Evolutionary conservation across 2,113 vertebrate genomes (phyloP), one percentile per base, ranked within the genome.

Genomic region (Ailuropoda melanoleuca): DNA sequence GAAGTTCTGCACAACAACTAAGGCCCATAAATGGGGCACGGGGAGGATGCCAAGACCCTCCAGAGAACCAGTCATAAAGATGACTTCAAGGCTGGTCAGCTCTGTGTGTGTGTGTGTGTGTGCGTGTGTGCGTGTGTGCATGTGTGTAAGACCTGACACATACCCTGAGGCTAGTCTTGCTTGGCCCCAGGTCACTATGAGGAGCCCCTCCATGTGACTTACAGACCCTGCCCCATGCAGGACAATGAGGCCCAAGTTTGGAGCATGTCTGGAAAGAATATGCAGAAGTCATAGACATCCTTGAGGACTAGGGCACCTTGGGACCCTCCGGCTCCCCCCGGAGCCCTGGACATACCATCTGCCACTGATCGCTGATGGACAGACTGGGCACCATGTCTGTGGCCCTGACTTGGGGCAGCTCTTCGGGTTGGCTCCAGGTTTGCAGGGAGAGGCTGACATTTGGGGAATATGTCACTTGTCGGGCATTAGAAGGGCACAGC

Each of bases 301-400:
- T 37, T 37, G 48, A 66, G 26, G 53, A 46, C 11, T 17, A 15
- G 11, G 31, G 26, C 1, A 4, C 1, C 0, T 24, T 34, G 43
- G 48, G 26, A 1, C 4, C 3, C 1, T 31, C 56, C 17, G 37
- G 8, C 23, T 21, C 5, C 8, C 43, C 29, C 43, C 12, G 1
- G 6, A 29, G 19, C n/a, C 29, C 39, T 18, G 19, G 37, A 23
- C 17, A 17, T 1, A 5, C 8, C 6, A 1, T 26, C 29, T 6
- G 64, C 29, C 8, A 3, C 31, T 31, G 19, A 13, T 15, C 6
- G 0, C 26, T 5, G 19, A 62, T 14, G 26, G 18, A 50, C 2
- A 81, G 23, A 66, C 0, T 1, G 31, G 34, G 6, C 1, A 0
- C 13, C 29, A 8, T 1, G 26, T 13, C 5, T 6, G 34, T 29